These are phyloP conservation scores for Plodia interpunctella DNA, from an alignment of 1,140 invertebrate genomes.

Conservation along the genomic window DNA sequence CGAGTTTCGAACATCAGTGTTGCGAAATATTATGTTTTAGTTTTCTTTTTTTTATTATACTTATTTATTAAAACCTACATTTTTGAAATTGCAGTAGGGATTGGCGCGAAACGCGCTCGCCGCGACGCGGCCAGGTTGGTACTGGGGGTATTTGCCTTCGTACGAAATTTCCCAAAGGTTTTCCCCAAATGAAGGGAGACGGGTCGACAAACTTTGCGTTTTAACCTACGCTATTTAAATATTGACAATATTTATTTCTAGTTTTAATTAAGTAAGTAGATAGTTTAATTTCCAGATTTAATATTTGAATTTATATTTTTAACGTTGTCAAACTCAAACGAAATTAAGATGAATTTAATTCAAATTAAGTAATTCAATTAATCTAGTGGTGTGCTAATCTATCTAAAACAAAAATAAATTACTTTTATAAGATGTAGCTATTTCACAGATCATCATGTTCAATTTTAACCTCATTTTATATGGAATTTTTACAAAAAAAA, in stretches of 20 bases:
- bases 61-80: background rate
- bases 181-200: slow-evolving; percentile 32
- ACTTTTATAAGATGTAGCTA: too few relatives aligned
- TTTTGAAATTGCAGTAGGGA: background rate
- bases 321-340: too few relatives aligned
- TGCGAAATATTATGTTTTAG: background rate
- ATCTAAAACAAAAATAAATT: too few relatives aligned
- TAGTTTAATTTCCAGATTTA: too few relatives aligned
- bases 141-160: slow-evolving; percentile 28
- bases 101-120: slow-evolving; percentile 43
- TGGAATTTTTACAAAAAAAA: too few relatives aligned
- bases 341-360: too few relatives aligned
- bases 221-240: background rate
- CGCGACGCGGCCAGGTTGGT: slow-evolving; percentile 43
- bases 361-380: too few relatives aligned
- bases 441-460: too few relatives aligned
- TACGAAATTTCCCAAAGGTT: slow-evolving; percentile 24
- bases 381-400: too few relatives aligned
- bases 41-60: background rate
- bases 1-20: background rate
- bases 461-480: too few relatives aligned
- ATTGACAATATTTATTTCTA: background rate
- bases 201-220: background rate
- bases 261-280: too few relatives aligned
- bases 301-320: too few relatives aligned